A percentile compares a stretch with the other conserved stretches of the same genome.
These are phyloP conservation scores for Chloroceryle amazona DNA, from an alignment of 2,797 vertebrate genomes.

Conservation along the genomic window DNA sequence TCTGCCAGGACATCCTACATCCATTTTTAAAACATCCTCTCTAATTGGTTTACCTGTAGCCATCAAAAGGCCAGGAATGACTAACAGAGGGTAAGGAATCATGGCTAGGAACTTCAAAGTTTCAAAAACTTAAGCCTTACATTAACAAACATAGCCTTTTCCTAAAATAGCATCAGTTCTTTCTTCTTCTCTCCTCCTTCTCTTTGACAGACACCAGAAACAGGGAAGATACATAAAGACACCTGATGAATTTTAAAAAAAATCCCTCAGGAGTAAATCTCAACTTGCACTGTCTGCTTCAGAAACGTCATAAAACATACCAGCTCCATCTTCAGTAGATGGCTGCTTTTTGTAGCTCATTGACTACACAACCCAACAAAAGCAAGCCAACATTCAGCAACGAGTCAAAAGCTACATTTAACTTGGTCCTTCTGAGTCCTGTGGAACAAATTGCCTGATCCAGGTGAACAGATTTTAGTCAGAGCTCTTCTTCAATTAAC, in stretches of 20 bases:
- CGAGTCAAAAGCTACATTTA: not conserved
- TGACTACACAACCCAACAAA: not conserved
- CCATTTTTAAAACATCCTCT: not conserved
- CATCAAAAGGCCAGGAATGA: not conserved
- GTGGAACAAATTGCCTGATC: not conserved
- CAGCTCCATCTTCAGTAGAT: not conserved
- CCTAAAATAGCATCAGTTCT: not conserved
- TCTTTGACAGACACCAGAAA: not conserved
- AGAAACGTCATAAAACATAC: not conserved
- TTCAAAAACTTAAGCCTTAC: not conserved
- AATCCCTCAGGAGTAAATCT: not conserved
- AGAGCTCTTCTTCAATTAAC: not conserved
- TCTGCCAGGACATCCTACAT: rapidly evolving
- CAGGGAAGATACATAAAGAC: not conserved
- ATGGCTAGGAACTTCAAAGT: not conserved
- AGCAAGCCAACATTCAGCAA: not conserved
- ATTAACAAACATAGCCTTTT: not conserved
- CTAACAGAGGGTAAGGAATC: not conserved
- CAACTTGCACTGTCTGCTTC: not conserved
- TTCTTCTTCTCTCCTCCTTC: not conserved
- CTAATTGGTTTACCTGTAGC: not conserved
- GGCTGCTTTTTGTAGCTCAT: not conserved
- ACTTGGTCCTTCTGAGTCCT: not conserved
- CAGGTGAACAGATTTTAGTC: not conserved
- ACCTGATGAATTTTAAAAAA: not conserved